Evolutionary conservation across 2,797 vertebrate genomes (phyloP).

Genomic region (Delichon dasypus): DNA sequence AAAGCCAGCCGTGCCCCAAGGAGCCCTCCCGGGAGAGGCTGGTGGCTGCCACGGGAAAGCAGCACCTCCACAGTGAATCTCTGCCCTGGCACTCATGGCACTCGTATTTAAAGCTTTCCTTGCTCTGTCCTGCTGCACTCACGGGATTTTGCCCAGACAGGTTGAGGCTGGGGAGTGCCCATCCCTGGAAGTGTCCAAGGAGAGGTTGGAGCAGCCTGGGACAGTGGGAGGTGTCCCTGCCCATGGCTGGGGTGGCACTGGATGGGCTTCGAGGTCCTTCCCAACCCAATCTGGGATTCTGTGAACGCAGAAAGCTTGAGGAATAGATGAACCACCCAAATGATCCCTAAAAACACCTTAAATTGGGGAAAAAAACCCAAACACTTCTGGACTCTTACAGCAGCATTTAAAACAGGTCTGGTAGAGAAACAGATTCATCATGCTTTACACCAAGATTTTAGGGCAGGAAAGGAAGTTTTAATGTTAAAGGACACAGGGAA

Average conservation of each 20-base stretch:
- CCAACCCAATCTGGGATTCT: not conserved
- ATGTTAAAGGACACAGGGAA: not conserved
- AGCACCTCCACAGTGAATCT: not conserved
- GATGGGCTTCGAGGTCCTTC: accelerated
- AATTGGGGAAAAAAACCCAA: not conserved
- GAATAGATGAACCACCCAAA: not conserved
- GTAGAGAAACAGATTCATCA: not conserved
- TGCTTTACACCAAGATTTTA: not conserved
- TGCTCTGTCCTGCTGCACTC: not conserved
- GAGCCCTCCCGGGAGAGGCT: not conserved
- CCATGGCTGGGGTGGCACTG: not conserved
- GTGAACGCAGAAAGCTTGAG: not conserved
- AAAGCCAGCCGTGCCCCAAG: not conserved
- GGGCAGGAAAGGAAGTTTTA: not conserved
- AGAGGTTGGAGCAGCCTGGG: not conserved
- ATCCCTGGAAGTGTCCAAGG: not conserved
- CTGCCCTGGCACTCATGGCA: not conserved
- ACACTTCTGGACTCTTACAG: not conserved
- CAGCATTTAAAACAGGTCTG: not conserved
- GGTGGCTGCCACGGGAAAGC: not conserved
- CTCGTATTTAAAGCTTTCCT: not conserved
- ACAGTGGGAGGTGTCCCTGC: not conserved
- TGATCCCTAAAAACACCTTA: not conserved
- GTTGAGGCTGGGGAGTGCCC: accelerated
- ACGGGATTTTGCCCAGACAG: not conserved